Evolutionary conservation across 2,113 vertebrate species (phyloP).

Genomic region (Paradoxurus hermaphroditus): DNA sequence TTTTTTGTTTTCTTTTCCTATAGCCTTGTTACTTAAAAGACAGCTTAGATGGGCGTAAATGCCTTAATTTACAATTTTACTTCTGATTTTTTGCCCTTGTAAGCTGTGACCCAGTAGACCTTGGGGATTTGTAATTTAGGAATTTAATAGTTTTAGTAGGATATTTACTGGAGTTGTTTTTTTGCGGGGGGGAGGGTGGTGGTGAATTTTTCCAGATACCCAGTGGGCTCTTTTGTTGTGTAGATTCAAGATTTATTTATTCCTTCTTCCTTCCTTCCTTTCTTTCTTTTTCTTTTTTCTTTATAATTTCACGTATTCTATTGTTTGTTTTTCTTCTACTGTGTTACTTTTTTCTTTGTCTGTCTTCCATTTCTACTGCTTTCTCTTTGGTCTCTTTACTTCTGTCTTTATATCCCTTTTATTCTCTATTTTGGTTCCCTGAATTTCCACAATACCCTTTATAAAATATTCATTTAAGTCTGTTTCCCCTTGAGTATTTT

Average conservation of each 20-base stretch:
- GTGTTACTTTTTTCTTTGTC: neutral
- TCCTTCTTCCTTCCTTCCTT: no score
- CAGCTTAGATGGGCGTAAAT: neutral
- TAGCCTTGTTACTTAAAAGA: neutral
- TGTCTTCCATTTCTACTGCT: neutral
- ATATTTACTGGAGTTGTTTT: constrained; percentile 8
- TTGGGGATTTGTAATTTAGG: neutral
- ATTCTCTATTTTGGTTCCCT: neutral
- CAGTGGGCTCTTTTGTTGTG: neutral
- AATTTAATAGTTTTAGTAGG: neutral
- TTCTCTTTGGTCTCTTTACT: neutral
- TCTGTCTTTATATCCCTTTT: neutral
- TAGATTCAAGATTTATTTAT: neutral
- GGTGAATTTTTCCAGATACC: neutral
- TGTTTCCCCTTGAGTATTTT: neutral
- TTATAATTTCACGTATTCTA: neutral
- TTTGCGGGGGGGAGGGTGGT: neutral
- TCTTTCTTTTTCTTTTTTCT: neutral
- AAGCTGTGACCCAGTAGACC: neutral
- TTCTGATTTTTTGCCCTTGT: neutral
- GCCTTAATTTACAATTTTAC: neutral
- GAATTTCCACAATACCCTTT: neutral
- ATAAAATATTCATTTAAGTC: neutral
- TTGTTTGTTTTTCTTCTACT: neutral
- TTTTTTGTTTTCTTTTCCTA: neutral